phyloP scores from a whole-genome alignment of 2,797 vertebrate genomes.

The Aplochiton taeniatus region DNA sequence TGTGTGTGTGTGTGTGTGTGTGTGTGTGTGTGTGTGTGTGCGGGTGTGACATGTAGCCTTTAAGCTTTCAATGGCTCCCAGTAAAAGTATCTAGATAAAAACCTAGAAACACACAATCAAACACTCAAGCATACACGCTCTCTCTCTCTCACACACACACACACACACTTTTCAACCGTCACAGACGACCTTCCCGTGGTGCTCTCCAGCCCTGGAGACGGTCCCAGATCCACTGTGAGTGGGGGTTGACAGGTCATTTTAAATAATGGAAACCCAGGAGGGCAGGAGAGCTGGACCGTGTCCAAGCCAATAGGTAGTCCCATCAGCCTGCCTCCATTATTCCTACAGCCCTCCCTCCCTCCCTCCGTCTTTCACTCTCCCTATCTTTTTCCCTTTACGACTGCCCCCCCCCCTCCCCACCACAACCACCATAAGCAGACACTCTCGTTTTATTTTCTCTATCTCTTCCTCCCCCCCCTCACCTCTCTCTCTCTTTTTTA shows the following conservation, averaged over 20 bases:
- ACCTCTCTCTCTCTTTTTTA: too few relatives aligned
- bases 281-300: slow-evolving; percentile 39
- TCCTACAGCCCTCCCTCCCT: too few relatives aligned
- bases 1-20: too few relatives aligned
- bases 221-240: slow-evolving; percentile 18
- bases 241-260: slow-evolving; percentile 37
- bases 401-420: too few relatives aligned
- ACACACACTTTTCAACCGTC: not conserved
- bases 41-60: not conserved
- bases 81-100: slow-evolving; percentile 7
- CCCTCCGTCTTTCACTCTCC: too few relatives aligned
- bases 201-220: slow-evolving; percentile 17
- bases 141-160: not conserved
- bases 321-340: slow-evolving; percentile 47
- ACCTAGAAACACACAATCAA: not conserved
- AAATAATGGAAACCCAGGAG: slow-evolving; percentile 63
- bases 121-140: not conserved
- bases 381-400: too few relatives aligned
- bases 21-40: too few relatives aligned
- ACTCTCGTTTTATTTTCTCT: too few relatives aligned
- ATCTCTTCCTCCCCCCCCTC: too few relatives aligned
- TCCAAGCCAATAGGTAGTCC: slow-evolving; percentile 72
- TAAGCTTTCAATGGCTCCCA: not conserved
- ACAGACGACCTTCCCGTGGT: not conserved
- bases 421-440: too few relatives aligned